These are phyloP conservation scores for Calidris pugnax DNA, from an alignment of 2,113 vertebrate species.

Conservation along the genomic window DNA sequence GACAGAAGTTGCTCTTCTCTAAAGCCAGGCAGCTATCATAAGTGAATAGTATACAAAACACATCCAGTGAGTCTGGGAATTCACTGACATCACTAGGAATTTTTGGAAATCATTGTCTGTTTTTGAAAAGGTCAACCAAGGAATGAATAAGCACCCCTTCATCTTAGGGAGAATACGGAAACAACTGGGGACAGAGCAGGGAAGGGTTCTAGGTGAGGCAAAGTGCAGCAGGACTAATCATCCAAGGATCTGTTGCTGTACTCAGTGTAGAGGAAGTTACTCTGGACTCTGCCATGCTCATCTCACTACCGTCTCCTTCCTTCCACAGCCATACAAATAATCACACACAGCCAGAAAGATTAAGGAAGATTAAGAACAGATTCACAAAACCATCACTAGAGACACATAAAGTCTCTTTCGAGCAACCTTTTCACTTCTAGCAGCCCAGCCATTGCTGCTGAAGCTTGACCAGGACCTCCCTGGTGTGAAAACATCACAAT, in stretches of 20 bases:
- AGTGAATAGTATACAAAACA: not conserved
- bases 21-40: not conserved
- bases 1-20: not conserved
- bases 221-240: not conserved
- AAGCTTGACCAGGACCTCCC: not conserved
- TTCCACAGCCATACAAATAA: not conserved
- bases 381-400: not conserved
- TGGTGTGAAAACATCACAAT: not conserved
- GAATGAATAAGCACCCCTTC: not conserved
- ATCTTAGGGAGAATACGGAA: not conserved
- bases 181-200: not conserved
- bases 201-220: not conserved
- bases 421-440: not conserved
- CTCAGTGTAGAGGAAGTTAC: not conserved
- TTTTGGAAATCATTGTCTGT: not conserved
- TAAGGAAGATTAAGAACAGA: not conserved
- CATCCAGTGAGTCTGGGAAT: not conserved
- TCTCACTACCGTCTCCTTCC: not conserved
- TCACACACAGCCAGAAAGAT: not conserved
- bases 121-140: not conserved
- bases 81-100: not conserved
- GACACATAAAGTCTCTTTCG: not conserved
- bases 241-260: accelerated
- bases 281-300: not conserved
- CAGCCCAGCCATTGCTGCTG: not conserved